These are phyloP conservation scores for Listronotus bonariensis DNA, from an alignment of 1,140 invertebrate genomes.

Conservation along the genomic window DNA sequence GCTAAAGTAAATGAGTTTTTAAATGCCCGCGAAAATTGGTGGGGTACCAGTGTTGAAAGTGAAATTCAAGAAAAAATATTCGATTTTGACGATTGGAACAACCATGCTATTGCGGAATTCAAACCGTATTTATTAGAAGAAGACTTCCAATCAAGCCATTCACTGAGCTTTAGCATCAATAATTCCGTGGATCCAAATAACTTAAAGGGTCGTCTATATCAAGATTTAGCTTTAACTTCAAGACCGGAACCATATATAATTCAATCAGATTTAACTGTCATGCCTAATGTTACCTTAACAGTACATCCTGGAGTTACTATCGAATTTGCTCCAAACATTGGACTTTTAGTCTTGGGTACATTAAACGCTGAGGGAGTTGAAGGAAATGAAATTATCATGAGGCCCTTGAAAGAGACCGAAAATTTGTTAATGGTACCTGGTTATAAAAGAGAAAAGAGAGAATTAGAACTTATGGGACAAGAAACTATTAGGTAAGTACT, in stretches of 20 bases:
- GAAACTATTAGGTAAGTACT: slow-evolving; percentile 60
- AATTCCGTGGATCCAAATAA: slow-evolving; percentile 66
- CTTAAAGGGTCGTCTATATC: slow-evolving; percentile 82
- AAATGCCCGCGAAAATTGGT: slow-evolving; percentile 94
- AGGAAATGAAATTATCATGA: slow-evolving; percentile 83
- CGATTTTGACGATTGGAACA: slow-evolving; percentile 99
- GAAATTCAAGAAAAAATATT: slow-evolving; percentile 88
- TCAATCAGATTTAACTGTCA: slow-evolving; percentile 92
- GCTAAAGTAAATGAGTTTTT: slow-evolving; percentile 86
- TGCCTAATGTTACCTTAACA: slow-evolving; percentile 86
- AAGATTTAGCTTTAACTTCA: slow-evolving; percentile 72
- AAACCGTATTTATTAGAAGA: slow-evolving; percentile 83
- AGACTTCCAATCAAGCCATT: slow-evolving; percentile 75
- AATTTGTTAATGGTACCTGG: slow-evolving; percentile 49
- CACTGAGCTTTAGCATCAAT: slow-evolving; percentile 65
- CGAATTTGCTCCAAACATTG: slow-evolving; percentile 95
- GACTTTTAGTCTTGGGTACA: slow-evolving; percentile 92
- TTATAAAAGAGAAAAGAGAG: slow-evolving; percentile 49
- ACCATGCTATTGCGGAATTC: slow-evolving; percentile 90
- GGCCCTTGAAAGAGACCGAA: slow-evolving; percentile 62
- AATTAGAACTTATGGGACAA: slow-evolving; percentile 59
- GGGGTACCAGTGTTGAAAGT: slow-evolving; percentile 78
- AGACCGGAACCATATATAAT: slow-evolving; percentile 79
- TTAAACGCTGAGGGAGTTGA: slow-evolving; percentile 82
- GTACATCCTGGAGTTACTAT: slow-evolving; percentile 90